Base-by-base conservation (phyloP, 1,140 invertebrate species). In the Ptiloglossa arizonensis region DNA sequence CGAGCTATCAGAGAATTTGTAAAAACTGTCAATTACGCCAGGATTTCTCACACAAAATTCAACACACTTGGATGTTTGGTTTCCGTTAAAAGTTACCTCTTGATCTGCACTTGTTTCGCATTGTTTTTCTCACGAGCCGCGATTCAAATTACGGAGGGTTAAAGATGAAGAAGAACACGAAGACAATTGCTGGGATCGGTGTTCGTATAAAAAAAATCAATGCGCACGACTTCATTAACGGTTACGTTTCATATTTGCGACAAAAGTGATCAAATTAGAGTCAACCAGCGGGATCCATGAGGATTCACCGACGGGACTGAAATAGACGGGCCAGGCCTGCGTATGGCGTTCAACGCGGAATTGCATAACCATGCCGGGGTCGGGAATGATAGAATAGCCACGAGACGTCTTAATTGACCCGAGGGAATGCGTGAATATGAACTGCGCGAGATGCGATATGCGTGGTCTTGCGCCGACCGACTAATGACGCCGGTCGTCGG, bases 391-490 rank as follows among this genome's bases (percentile, higher is more conserved):
- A 79, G 79, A 87, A 87, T 79, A 80, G 76, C 81, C 69, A 72
- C 81, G 80, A 88, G 87, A 87, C 75, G 69, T 86, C 84, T 87
- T 86, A 88, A 89, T 88, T 89, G 86, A 89, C 87, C 86, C 84
- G 71, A 78, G 80, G 76, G 80, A 87, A 87, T 84, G 86, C 72
- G 72, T 70, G 75, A 80, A 57, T 86, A 85, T 75, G 79, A 82
- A 66, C 78, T 56, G 44, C 32, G 46, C 81, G 68, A 84, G 74
- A 73, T 86, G 64, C 41, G 52, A 79, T 79, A 74, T 82, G 71
- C 71, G 72, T 59, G 29, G 48, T 68, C 62, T 78, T 60, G 67
- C 67, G 32, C 57, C n/a, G 24, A 32, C 41, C 27, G 48, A 77
- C n/a, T 82, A 78, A 76, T 81, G 50, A 82, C 60, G 68, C 60